Percentiles rank a stretch among this genome's conserved stretches.
Conservation (phyloP, 2,888 invertebrate species). For the Helicoverpa assulta region DNA sequence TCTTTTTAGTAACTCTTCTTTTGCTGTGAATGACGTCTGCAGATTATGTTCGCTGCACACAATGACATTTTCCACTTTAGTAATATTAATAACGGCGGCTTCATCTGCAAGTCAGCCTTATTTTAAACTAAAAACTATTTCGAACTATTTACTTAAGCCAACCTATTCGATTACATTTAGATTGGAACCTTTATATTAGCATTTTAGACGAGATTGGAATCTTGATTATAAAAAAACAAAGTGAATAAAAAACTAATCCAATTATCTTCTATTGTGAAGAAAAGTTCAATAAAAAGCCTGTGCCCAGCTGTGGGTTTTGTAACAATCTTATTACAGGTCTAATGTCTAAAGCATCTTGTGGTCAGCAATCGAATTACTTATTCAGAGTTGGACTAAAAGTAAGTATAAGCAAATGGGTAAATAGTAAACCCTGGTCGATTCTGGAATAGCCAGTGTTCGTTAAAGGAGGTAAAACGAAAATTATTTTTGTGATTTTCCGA, state of each 20-base stretch:
- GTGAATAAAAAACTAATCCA: slow-evolving; percentile 62
- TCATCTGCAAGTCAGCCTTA: slow-evolving; percentile 24
- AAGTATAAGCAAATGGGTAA: slow-evolving; percentile 3
- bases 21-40: slow-evolving; percentile 29
- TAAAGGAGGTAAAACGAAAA: too few relatives aligned
- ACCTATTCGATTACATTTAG: slow-evolving; percentile 41
- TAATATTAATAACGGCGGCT: slow-evolving; percentile 29
- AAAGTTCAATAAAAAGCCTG: slow-evolving; percentile 53
- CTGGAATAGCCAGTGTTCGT: background rate
- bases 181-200: slow-evolving; percentile 49
- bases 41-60: slow-evolving; percentile 30
- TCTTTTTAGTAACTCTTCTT: slow-evolving; percentile 11
- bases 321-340: slow-evolving; percentile 46
- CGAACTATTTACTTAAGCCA: slow-evolving; percentile 34
- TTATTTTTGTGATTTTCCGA: too few relatives aligned
- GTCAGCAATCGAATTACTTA: slow-evolving; percentile 38
- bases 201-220: slow-evolving; percentile 54
- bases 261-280: slow-evolving; percentile 63
- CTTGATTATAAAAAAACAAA: slow-evolving; percentile 51
- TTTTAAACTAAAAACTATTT: slow-evolving; percentile 31
- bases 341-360: slow-evolving; percentile 36
- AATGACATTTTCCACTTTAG: slow-evolving; percentile 49
- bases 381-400: slow-evolving; percentile 21
- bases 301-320: slow-evolving; percentile 49
- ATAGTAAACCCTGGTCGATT: slow-evolving; percentile 15